Evolutionary conservation across 2,797 vertebrate genomes (phyloP).

Genomic region (Poecilia picta): DNA sequence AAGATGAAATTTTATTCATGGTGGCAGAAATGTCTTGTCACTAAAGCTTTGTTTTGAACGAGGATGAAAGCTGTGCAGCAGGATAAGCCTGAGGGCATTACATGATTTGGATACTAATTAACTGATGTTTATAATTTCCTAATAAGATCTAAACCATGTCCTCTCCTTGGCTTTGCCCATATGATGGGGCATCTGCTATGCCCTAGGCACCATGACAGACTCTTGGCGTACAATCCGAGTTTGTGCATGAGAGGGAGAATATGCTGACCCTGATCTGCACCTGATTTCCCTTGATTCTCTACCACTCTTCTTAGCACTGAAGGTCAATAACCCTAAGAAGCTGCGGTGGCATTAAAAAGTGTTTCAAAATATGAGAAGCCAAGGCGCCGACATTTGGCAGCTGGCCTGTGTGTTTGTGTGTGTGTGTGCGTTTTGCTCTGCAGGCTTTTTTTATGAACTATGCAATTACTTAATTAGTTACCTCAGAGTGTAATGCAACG

Average conservation of each 20-base stretch:
- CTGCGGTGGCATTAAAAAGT: slow-evolving; percentile 42
- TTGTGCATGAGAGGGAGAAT: slow-evolving; percentile 17
- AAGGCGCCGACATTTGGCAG: slow-evolving; percentile 54
- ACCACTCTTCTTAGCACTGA: slow-evolving; percentile 12
- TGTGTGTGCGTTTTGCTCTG: slow-evolving; percentile 46
- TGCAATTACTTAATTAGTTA: slow-evolving; percentile 66
- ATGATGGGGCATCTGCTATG: slow-evolving; percentile 66
- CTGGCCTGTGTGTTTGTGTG: slow-evolving; percentile 30
- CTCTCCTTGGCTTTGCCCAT: slow-evolving; percentile 54
- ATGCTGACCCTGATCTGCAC: slow-evolving; percentile 32
- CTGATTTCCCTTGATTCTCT: slow-evolving; percentile 32
- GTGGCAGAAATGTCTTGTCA: slow-evolving; percentile 45
- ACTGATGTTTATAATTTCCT: slow-evolving; percentile 63
- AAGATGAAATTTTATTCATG: slow-evolving; percentile 20
- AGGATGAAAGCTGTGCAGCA: slow-evolving; percentile 50
- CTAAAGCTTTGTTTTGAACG: slow-evolving; percentile 39
- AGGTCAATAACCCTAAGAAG: slow-evolving; percentile 24
- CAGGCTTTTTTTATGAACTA: slow-evolving; percentile 61
- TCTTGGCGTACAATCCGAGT: slow-evolving; percentile 30
- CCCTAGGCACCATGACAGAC: slow-evolving; percentile 48
- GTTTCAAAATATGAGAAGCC: slow-evolving; percentile 15
- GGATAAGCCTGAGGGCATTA: slow-evolving; percentile 50
- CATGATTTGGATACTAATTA: slow-evolving; percentile 64
- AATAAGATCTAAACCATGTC: slow-evolving; percentile 65
- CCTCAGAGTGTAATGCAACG: slow-evolving; percentile 40